Evolutionary conservation across 1,140 invertebrate species (phyloP), one percentile per base, ranked within the genome.

Genomic region (Hyles euphorbiae): DNA sequence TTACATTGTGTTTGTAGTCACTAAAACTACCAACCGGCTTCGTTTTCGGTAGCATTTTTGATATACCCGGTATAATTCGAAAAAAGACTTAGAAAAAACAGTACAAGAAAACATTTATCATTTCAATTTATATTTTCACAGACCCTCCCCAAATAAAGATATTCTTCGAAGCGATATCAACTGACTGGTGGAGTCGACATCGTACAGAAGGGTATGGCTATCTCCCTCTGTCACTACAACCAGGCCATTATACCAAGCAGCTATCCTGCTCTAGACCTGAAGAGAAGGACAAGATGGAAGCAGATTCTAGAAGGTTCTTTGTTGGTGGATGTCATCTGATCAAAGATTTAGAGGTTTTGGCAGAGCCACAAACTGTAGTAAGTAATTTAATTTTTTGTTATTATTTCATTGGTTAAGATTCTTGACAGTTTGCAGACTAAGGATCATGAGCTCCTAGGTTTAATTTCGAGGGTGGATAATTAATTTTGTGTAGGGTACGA

Each of bases 201-300:
- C 72, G 87, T 3, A 88, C 87, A 1, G 87, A 90, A 56, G 89
- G 89, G 2, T 89, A 88, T 59, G 69, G 65, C 65, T 74, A 78
- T 63, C 67, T 76, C 45, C 22, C 72, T 56, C 56, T 90, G 0
- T 46, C 75, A 3, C 49, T 80, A 5, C 46, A 60, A 3, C 74
- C 85, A 1, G 87, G 86, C 1, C n/a, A 51, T 40, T 64, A 60
- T 43, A 47, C 53, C 33, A 57, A 68, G 34, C 57, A 53, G 32
- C 65, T 90, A 56, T 60, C 72, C 47, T 81, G 79, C 61, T 72
- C 66, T 34, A 65, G 80, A 53, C 84, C 87, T 3, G 73, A 85
- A 43, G 84, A 86, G 53, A 45, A 56, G n/a, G 70, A 88, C 51
- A 53, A 47, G 3, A 67, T 80, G 32, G 60, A 67, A 34, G 83